These are phyloP conservation scores for Nomada flava DNA, from an alignment of 2,888 invertebrate genomes.

Conservation along the genomic window DNA sequence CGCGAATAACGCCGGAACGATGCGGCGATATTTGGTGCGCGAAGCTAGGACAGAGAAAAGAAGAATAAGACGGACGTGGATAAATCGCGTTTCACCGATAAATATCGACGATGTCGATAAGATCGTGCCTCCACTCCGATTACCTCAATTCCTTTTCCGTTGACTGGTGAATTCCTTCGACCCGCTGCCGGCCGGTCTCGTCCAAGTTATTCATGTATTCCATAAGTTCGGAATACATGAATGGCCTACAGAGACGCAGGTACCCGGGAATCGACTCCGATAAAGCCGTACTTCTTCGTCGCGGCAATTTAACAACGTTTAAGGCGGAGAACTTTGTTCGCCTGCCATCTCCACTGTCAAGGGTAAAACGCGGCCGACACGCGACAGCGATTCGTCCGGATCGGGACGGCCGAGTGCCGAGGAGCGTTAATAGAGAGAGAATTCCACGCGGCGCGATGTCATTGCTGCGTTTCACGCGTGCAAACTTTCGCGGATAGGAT, in stretches of 20 bases:
- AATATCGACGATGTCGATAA: slow-evolving; percentile 73
- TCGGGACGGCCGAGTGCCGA: neutral
- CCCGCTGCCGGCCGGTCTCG: slow-evolving; percentile 32
- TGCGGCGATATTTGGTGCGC: slow-evolving; percentile 11
- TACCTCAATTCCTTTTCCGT: slow-evolving; percentile 9
- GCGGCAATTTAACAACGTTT: slow-evolving; percentile 48
- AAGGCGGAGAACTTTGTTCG: slow-evolving; percentile 13
- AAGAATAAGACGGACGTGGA: slow-evolving; percentile 51
- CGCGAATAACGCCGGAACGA: slow-evolving; percentile 54
- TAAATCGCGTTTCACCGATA: slow-evolving; percentile 67
- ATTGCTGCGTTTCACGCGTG: too few relatives aligned
- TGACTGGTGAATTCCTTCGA: slow-evolving; percentile 9
- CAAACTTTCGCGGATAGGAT: too few relatives aligned
- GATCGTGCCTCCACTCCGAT: slow-evolving; percentile 53
- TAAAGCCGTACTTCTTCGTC: slow-evolving; percentile 46
- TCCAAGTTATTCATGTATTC: slow-evolving; percentile 73
- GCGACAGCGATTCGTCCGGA: neutral
- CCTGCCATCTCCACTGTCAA: neutral
- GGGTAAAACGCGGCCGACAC: neutral
- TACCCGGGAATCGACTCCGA: slow-evolving; percentile 62
- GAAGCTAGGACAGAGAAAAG: slow-evolving; percentile 14
- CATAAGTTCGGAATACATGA: slow-evolving; percentile 72
- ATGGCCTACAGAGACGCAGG: slow-evolving; percentile 61
- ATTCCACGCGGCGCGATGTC: too few relatives aligned
- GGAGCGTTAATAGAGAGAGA: too few relatives aligned